phyloP scores from a whole-genome alignment of 2,888 invertebrate species.

The Drosophila helvetica region DNA sequence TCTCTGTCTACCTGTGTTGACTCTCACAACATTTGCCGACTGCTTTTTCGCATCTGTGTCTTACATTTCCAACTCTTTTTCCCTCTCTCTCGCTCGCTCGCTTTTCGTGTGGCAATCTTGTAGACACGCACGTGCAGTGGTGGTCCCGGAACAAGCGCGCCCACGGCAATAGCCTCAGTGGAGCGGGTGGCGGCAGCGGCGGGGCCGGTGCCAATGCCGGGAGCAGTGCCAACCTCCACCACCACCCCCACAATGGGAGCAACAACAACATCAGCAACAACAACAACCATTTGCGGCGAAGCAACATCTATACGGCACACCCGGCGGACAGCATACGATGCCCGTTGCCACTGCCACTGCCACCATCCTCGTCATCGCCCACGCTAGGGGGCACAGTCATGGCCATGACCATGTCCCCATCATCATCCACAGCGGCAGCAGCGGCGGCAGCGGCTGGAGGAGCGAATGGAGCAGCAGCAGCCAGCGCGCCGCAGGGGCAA shows the following conservation, averaged over 20 bases:
- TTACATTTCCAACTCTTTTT: conserved; percentile 6
- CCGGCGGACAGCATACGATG: conserved; percentile 84
- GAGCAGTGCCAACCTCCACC: conserved; percentile 35
- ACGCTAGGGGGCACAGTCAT: conserved; percentile 51
- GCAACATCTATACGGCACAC: conserved; percentile 84
- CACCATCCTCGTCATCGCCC: conserved; percentile 57
- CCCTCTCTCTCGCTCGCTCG: conserved; percentile 17
- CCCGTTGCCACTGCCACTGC: conserved; percentile 67
- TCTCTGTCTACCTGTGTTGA: conserved; percentile 29
- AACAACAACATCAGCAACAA: conserved; percentile 65
- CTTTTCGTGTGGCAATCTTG: conserved; percentile 30
- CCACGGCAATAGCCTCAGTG: conserved; percentile 44
- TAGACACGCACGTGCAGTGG: conserved; percentile 84
- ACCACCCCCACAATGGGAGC: conserved; percentile 58
- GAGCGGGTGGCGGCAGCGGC: conserved; percentile 50
- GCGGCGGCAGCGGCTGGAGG: conserved; percentile 53
- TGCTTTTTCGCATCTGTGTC: conserved; percentile 40
- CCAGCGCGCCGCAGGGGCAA: conserved; percentile 55
- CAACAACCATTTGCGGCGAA: conserved; percentile 83
- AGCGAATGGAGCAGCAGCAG: conserved; percentile 49
- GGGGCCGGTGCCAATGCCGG: conserved; percentile 59
- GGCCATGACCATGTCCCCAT: conserved; percentile 28
- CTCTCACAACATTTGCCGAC: conserved; percentile 40
- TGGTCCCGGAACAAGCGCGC: conserved; percentile 84
- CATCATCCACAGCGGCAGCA: conserved; percentile 40